Evolutionary conservation across 2,888 invertebrate genomes (phyloP).

Genomic region (Endotricha flammealis): DNA sequence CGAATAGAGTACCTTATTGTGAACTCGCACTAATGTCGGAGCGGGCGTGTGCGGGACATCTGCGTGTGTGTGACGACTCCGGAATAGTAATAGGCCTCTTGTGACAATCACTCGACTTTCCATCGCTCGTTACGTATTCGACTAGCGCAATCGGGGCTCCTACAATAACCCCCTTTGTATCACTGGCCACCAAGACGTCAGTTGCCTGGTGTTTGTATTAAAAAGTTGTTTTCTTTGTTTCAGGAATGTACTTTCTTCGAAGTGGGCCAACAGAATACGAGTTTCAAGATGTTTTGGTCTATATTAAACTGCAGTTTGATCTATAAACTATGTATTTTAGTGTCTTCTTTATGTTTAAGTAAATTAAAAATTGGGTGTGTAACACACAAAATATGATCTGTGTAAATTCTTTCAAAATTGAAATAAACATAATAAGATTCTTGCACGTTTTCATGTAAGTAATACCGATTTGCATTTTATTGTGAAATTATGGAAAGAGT

Average conservation of each 20-base stretch:
- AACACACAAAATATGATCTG: too few species aligned
- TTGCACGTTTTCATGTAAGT: too few species aligned
- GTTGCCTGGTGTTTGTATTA: slow-evolving; percentile 17
- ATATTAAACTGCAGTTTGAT: too few species aligned
- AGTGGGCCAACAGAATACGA: too few species aligned
- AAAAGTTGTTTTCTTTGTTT: slow-evolving; percentile 16
- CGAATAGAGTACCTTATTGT: background rate
- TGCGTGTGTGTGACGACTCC: slow-evolving; percentile 36
- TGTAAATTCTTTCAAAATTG: too few species aligned
- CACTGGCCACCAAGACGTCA: slow-evolving; percentile 13
- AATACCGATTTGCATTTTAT: too few species aligned
- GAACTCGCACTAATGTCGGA: slow-evolving; percentile 4
- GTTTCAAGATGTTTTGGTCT: too few species aligned
- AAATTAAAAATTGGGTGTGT: too few species aligned
- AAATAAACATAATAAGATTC: too few species aligned
- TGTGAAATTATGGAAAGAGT: too few species aligned
- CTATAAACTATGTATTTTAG: too few species aligned
- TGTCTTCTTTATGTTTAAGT: too few species aligned
- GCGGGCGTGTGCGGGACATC: slow-evolving; percentile 35
- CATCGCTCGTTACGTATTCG: slow-evolving; percentile 50
- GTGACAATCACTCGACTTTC: slow-evolving; percentile 55
- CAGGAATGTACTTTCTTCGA: slow-evolving; percentile 1
- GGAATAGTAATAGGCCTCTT: slow-evolving; percentile 51
- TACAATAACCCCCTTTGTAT: slow-evolving; percentile 11
- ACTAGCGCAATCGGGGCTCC: slow-evolving; percentile 24